phyloP scores from a whole-genome alignment of 2,797 vertebrate genomes.

The Gambusia yucatana region DNA sequence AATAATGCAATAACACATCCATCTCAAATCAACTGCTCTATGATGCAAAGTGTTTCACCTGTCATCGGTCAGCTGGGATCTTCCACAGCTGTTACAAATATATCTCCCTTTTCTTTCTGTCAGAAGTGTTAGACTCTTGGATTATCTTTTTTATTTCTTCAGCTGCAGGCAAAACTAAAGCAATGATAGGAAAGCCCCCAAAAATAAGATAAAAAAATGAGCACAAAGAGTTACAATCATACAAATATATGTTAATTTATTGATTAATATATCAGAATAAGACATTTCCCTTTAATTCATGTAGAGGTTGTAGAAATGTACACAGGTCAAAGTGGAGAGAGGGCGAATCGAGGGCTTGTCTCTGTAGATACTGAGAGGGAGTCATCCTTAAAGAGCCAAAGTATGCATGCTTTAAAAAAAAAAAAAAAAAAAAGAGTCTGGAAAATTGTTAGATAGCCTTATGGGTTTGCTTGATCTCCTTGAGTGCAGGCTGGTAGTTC shows the following conservation, averaged over 20 bases:
- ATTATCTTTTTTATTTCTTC: background rate
- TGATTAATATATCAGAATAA: constrained; percentile 81
- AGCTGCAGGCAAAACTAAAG: background rate
- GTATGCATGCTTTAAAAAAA: constrained; percentile 71
- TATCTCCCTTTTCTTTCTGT: constrained; percentile 13
- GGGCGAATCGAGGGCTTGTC: constrained; percentile 65
- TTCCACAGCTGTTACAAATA: background rate
- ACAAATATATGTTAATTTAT: constrained; percentile 87
- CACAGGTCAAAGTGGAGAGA: constrained; percentile 69
- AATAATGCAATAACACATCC: constrained; percentile 7
- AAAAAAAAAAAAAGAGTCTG: constrained; percentile 46
- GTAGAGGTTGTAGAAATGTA: constrained; percentile 78
- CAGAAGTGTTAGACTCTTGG: background rate
- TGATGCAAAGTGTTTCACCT: constrained; percentile 1
- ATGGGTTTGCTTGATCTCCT: constrained; percentile 49
- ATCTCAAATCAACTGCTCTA: constrained; percentile 13
- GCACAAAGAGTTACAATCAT: constrained; percentile 78
- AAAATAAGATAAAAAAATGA: constrained; percentile 22
- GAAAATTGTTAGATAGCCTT: constrained; percentile 47
- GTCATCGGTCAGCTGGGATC: constrained; percentile 7
- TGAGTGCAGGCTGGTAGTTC: constrained; percentile 59
- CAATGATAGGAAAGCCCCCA: background rate
- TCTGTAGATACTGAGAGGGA: constrained; percentile 64
- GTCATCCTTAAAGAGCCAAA: constrained; percentile 57
- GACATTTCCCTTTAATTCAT: constrained; percentile 73